phyloP scores from a whole-genome alignment of 2,888 invertebrate genomes.

The Penaeus monodon region DNA sequence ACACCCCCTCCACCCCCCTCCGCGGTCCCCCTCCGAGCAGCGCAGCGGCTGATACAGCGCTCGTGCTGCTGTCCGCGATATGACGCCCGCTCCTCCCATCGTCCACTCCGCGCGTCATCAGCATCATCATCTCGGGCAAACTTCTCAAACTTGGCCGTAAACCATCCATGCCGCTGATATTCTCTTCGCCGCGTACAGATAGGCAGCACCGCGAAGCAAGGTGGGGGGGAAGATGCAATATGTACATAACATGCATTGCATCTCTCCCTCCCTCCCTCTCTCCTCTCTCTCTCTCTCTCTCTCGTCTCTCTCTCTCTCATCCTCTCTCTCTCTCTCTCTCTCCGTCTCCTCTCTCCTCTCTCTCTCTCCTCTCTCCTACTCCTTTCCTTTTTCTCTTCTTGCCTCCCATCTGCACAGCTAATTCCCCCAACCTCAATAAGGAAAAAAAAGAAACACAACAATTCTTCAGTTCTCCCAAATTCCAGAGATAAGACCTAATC shows the following conservation, averaged over 20 bases:
- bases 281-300: too few relatives aligned
- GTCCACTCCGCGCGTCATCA: background rate
- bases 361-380: background rate
- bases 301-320: too few relatives aligned
- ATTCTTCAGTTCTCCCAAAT: too few relatives aligned
- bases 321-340: too few relatives aligned
- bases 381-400: too few relatives aligned
- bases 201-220: background rate
- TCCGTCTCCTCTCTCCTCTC: too few relatives aligned
- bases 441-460: too few relatives aligned
- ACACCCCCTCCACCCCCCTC: background rate
- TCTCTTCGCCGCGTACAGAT: background rate
- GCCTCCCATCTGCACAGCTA: too few relatives aligned
- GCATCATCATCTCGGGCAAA: background rate
- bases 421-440: background rate
- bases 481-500: too few relatives aligned
- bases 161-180: background rate
- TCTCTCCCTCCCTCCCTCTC: background rate
- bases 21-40: background rate
- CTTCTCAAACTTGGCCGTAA: background rate
- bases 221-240: too few relatives aligned
- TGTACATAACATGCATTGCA: too few relatives aligned
- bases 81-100: background rate
- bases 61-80: background rate
- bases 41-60: conserved; percentile 3